Conservation (phyloP, 2,113 vertebrate species). For the Tupaia tana region DNA sequence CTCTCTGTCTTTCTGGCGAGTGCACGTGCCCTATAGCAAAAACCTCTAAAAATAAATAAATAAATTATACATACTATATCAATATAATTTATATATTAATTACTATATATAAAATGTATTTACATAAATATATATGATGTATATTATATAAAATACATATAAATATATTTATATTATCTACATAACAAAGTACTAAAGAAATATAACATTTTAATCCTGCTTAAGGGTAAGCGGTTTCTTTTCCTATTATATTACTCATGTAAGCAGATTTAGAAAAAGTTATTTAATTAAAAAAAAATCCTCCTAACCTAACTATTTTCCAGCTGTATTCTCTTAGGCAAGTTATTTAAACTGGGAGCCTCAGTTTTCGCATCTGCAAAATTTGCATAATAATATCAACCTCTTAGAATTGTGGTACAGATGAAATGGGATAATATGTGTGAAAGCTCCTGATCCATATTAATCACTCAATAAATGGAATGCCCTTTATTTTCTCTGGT, state of each 20-base stretch:
- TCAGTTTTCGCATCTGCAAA: not conserved
- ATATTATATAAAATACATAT: not conserved
- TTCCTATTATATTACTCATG: not conserved
- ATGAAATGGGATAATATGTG: not conserved
- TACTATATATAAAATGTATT: too few species aligned
- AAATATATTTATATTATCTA: not conserved
- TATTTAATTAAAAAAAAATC: not conserved
- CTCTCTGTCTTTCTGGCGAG: too few species aligned
- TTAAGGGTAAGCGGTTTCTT: not conserved
- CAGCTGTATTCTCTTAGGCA: not conserved
- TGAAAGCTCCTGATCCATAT: not conserved
- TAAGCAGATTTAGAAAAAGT: constrained; percentile 2
- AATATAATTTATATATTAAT: too few species aligned
- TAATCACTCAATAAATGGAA: not conserved
- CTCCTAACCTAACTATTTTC: not conserved
- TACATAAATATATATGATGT: too few species aligned
- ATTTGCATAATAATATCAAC: not conserved
- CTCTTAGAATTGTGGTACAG: not conserved
- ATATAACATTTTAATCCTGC: not conserved
- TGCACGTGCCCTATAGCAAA: too few species aligned
- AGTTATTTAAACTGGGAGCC: constrained; percentile 10
- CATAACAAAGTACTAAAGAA: not conserved
- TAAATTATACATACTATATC: too few species aligned
- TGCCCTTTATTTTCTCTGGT: not conserved
- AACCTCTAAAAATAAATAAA: too few species aligned